phyloP scores from a whole-genome alignment of 2,888 invertebrate genomes.

The Lamellibrachia columna region DNA sequence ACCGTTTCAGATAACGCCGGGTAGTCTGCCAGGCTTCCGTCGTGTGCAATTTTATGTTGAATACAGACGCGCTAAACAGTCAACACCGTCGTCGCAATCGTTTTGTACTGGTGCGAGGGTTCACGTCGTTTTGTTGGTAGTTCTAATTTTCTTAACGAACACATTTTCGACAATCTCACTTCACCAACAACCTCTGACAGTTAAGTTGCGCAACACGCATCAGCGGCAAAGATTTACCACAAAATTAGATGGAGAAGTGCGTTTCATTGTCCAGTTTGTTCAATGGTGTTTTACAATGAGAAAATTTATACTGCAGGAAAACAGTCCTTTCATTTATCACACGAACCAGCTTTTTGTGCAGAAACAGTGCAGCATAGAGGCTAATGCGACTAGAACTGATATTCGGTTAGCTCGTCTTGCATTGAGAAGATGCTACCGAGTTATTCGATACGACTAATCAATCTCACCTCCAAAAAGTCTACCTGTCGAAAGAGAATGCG shows the following conservation, averaged over 20 bases:
- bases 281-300: not conserved
- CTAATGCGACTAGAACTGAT: not conserved
- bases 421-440: not conserved
- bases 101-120: not conserved
- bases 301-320: not conserved
- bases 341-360: not conserved
- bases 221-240: not conserved
- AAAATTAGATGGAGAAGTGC: not conserved
- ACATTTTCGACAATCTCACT: not conserved
- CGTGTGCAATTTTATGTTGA: not conserved
- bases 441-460: constrained; percentile 16
- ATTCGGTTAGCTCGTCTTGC: not conserved
- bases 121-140: not conserved
- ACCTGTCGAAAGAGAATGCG: not conserved
- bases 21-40: not conserved
- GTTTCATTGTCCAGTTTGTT: not conserved
- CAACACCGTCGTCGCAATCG: not conserved
- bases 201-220: not conserved
- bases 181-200: not conserved
- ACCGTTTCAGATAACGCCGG: not conserved
- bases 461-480: not conserved
- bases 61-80: not conserved
- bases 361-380: not conserved
- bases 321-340: not conserved
- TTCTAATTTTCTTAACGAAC: not conserved